These are phyloP conservation scores for Trilocha varians DNA, from an alignment of 2,888 invertebrate genomes.

Conservation along the genomic window DNA sequence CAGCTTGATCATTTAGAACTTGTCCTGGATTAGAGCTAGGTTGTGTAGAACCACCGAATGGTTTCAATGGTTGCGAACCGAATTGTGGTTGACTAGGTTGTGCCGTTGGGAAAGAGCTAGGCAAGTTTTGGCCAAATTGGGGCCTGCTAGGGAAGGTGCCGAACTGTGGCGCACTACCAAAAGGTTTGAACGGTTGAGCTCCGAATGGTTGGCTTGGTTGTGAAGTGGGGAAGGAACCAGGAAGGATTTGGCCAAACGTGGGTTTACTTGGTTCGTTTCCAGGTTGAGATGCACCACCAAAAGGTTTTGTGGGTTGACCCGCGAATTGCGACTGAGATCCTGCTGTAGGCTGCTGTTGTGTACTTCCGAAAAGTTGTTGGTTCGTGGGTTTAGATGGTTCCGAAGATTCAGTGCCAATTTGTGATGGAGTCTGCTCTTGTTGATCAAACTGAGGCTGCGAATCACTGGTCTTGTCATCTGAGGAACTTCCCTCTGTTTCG, in stretches of 20 bases:
- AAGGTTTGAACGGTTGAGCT: constrained; percentile 14
- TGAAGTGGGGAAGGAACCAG: too few relatives aligned
- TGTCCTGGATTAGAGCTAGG: too few relatives aligned
- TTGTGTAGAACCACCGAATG: constrained; percentile 5
- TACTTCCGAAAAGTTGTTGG: constrained; percentile 2
- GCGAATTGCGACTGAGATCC: constrained; percentile 4
- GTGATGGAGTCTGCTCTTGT: neutral
- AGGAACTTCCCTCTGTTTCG: neutral
- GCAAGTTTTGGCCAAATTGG: constrained; percentile 10
- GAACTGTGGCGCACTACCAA: constrained; percentile 10
- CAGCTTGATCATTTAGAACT: too few relatives aligned
- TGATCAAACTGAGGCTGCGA: constrained; percentile 2
- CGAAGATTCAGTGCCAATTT: neutral
- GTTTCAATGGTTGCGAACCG: constrained; percentile 9
- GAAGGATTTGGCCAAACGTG: constrained; percentile 12
- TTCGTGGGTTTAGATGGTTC: neutral
- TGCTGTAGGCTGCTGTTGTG: constrained; percentile 6
- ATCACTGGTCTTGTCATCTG: neutral
- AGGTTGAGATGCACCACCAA: constrained; percentile 3
- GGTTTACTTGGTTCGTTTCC: constrained; percentile 9
- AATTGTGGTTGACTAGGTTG: constrained; percentile 6
- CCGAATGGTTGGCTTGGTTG: too few relatives aligned
- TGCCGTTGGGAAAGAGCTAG: neutral
- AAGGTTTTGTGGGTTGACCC: constrained; percentile 5
- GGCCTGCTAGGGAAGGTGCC: constrained; percentile 12